phyloP scores from a whole-genome alignment of 2,113 vertebrate species.

The Brienomyrus brachyistius region DNA sequence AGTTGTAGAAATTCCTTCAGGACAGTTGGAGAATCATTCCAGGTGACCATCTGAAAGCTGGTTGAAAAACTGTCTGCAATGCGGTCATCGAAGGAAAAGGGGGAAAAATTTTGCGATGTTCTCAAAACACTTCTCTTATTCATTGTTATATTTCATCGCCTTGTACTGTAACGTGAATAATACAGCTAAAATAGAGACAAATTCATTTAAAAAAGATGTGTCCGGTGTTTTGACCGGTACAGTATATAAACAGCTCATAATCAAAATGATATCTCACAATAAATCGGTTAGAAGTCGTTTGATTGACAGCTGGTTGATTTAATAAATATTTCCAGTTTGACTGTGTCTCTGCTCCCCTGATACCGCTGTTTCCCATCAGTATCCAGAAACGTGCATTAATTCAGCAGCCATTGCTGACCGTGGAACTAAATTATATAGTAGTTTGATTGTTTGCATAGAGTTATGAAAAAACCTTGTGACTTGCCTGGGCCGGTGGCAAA shows the following conservation, averaged over 20 bases:
- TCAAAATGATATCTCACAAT: background rate
- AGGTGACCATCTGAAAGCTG: background rate
- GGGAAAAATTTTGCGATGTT: no score
- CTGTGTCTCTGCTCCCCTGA: background rate
- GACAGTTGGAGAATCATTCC: background rate
- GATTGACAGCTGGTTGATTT: background rate
- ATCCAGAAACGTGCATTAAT: background rate
- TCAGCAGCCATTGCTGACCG: background rate
- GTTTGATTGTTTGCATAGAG: background rate
- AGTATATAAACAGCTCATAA: background rate
- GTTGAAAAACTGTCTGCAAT: background rate
- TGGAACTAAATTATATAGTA: background rate
- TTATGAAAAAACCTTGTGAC: background rate
- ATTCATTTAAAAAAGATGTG: no score
- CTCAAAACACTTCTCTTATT: no score
- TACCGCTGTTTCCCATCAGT: background rate
- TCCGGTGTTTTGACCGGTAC: background rate
- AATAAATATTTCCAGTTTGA: background rate
- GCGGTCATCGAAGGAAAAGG: no score
- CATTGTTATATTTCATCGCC: background rate
- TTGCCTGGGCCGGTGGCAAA: background rate
- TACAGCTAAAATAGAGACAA: background rate
- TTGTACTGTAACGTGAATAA: background rate
- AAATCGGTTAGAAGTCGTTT: background rate
- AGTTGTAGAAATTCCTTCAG: background rate